Evolutionary conservation across 2,797 vertebrate species (phyloP).

Genomic region (Malacoraja senta): DNA sequence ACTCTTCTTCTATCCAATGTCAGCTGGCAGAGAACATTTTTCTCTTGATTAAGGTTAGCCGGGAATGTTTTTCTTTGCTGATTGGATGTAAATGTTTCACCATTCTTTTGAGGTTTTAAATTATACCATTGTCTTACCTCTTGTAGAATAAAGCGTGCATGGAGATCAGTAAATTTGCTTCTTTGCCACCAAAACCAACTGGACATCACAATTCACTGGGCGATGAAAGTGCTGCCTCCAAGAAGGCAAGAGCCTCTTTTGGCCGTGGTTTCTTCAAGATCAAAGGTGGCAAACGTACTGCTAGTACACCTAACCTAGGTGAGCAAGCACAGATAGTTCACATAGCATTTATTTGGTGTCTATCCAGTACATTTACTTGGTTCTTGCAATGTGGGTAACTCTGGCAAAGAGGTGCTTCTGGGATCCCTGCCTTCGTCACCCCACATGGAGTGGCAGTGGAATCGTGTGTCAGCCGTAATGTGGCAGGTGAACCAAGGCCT

Average conservation of each 20-base stretch:
- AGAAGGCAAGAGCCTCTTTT: constrained; percentile 86
- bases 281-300: constrained; percentile 80
- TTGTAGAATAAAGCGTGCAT: constrained; percentile 57
- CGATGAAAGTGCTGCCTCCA: constrained; percentile 76
- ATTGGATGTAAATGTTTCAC: not conserved
- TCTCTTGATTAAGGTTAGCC: constrained; percentile 42
- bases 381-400: not conserved
- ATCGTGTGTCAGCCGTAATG: not conserved
- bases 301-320: constrained; percentile 87
- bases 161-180: constrained; percentile 57
- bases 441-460: not conserved
- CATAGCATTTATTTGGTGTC: not conserved
- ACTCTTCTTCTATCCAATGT: not conserved
- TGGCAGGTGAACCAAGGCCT: not conserved
- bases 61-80: not conserved
- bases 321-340: constrained; percentile 43
- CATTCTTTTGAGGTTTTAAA: not conserved
- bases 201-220: constrained; percentile 55
- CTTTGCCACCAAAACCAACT: constrained; percentile 65
- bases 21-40: constrained; percentile 41
- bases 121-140: not conserved
- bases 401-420: not conserved
- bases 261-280: constrained; percentile 95
- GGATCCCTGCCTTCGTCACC: too few species aligned
- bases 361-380: not conserved